These are phyloP conservation scores for Amaurobius ferox DNA, from an alignment of 2,888 invertebrate species.

Conservation along the genomic window DNA sequence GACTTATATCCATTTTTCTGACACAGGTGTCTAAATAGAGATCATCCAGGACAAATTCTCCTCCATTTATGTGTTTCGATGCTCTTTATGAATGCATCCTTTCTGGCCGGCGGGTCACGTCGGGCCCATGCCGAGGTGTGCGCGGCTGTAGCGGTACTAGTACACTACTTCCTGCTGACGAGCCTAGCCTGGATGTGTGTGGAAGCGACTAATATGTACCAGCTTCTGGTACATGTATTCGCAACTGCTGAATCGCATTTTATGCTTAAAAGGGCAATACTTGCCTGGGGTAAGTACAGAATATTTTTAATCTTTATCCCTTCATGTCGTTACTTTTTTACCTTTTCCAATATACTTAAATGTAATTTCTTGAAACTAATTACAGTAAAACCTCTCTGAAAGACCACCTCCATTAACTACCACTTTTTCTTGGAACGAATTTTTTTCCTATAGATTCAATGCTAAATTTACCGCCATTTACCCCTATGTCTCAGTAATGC, in stretches of 20 bases:
- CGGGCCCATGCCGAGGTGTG: conserved; percentile 75
- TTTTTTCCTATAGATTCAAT: no score
- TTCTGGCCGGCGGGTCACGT: conserved; percentile 77
- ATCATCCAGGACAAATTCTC: conserved; percentile 79
- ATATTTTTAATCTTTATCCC: no score
- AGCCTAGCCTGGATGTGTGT: conserved; percentile 80
- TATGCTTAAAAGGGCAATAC: conserved; percentile 79
- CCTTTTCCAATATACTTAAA: no score
- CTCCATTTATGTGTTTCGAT: conserved; percentile 79
- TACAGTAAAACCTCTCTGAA: no score
- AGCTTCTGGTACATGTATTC: conserved; percentile 80
- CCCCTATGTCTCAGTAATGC: no score
- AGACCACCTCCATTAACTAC: no score
- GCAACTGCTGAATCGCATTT: conserved; percentile 79
- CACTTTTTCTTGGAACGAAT: no score
- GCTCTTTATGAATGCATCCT: conserved; percentile 79
- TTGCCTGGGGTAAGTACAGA: conserved; percentile 80
- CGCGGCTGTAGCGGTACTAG: conserved; percentile 77
- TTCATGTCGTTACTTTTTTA: no score
- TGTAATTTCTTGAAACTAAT: no score
- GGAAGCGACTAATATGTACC: conserved; percentile 80
- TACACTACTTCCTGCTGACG: conserved; percentile 79
- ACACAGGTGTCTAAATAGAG: conserved; percentile 78
- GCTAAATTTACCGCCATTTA: no score
- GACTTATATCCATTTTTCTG: no score